Conservation (phyloP, 1,140 invertebrate genomes). For the Thaumetopoea pityocampa region DNA sequence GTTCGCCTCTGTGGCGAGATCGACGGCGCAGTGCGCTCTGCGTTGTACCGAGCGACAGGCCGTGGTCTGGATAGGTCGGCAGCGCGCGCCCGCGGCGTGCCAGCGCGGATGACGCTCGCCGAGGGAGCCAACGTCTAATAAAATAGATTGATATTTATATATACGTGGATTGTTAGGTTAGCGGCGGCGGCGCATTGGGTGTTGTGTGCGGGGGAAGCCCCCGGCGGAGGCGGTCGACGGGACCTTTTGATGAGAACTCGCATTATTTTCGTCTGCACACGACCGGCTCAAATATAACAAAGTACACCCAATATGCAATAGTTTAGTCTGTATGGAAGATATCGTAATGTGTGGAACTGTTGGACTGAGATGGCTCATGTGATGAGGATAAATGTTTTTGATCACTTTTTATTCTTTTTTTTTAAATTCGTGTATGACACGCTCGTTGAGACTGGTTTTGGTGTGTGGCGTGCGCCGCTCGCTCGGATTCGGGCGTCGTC, state of each 20-base stretch:
- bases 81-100: conserved; percentile 24
- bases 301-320: conserved; percentile 49
- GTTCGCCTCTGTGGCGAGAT: conserved; percentile 60
- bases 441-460: conserved; percentile 60
- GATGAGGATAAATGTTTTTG: conserved; percentile 64
- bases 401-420: conserved; percentile 40
- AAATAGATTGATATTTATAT: conserved; percentile 68
- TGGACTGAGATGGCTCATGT: conserved; percentile 69
- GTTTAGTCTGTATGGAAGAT: conserved; percentile 43
- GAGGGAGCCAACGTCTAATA: conserved; percentile 60
- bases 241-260: conserved; percentile 1
- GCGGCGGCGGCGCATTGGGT: conserved; percentile 62
- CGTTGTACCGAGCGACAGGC: conserved; percentile 68
- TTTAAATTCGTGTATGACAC: conserved; percentile 65
- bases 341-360: conserved; percentile 54
- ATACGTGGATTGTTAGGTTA: conserved; percentile 57
- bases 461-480: conserved; percentile 28
- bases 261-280: conserved; percentile 4
- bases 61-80: conserved; percentile 67
- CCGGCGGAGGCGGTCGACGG: conserved; percentile 2
- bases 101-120: conserved; percentile 43
- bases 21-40: conserved; percentile 70
- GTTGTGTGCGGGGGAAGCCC: conserved; percentile 62
- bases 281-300: background rate
- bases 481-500: background rate